These are phyloP conservation scores for Cervus canadensis DNA, from an alignment of 2,113 vertebrate genomes.

Conservation along the genomic window DNA sequence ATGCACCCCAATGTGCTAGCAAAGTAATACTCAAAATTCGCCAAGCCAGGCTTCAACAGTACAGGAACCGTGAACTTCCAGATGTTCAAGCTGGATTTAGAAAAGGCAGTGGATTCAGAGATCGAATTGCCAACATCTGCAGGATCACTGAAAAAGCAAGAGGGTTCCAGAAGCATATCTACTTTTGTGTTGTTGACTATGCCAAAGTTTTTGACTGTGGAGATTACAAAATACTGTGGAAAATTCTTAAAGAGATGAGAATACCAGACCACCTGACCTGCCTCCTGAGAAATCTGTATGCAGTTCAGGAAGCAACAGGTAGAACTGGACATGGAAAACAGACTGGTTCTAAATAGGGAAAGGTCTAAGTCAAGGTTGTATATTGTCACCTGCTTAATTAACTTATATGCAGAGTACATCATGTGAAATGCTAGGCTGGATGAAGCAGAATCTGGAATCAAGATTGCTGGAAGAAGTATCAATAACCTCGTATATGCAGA, in stretches of 20 bases:
- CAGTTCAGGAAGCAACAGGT: neutral
- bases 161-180: neutral
- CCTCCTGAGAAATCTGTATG: neutral
- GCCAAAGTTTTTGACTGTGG: neutral
- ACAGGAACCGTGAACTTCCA: accelerated
- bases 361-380: neutral
- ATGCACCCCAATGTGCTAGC: neutral
- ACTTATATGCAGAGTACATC: neutral
- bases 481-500: neutral
- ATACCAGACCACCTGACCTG: neutral
- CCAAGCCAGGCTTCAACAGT: neutral
- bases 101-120: neutral
- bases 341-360: neutral
- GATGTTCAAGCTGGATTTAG: neutral
- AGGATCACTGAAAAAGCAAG: neutral
- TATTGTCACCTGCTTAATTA: neutral
- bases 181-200: neutral
- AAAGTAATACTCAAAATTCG: neutral
- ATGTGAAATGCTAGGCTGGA: neutral
- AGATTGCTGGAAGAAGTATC: neutral
- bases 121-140: neutral
- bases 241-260: neutral
- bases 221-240: neutral
- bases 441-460: neutral
- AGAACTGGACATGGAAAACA: neutral